A percentile compares a stretch with the other conserved stretches of the same genome.
Evolutionary conservation across 2,797 vertebrate species (phyloP).

Genomic region (Synaphobranchus kaupii): DNA sequence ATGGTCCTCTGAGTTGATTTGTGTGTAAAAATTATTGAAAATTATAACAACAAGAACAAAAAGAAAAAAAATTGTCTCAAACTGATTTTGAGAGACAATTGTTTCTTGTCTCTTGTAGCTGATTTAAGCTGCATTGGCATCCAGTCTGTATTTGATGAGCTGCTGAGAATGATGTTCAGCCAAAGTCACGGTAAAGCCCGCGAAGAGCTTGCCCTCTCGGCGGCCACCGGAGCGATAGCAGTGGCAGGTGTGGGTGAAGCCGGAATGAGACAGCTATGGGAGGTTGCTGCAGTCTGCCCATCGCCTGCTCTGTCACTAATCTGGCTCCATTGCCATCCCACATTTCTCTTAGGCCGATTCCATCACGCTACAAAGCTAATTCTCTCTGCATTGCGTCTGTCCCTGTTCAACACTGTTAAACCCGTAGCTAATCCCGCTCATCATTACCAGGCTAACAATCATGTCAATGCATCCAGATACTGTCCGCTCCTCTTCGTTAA

Average conservation of each 20-base stretch:
- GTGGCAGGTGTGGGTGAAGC: not conserved
- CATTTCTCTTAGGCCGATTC: not conserved
- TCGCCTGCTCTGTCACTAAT: not conserved
- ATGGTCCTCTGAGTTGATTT: not conserved
- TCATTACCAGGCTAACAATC: slow-evolving; percentile 3
- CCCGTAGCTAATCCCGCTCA: not conserved
- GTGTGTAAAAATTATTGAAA: not conserved
- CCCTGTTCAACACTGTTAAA: not conserved
- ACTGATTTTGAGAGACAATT: too few species aligned
- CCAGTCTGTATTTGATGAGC: not conserved
- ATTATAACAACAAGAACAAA: not conserved
- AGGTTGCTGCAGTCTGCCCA: not conserved
- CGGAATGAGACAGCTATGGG: not conserved
- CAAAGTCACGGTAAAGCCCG: not conserved
- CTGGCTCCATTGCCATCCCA: not conserved
- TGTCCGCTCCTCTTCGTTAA: not conserved
- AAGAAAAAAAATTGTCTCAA: too few species aligned
- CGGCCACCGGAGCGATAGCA: not conserved
- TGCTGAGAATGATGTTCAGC: not conserved
- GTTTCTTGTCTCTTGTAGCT: not conserved
- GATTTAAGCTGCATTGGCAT: not conserved
- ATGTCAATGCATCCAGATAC: not conserved
- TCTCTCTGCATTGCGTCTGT: not conserved
- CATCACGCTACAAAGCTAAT: not conserved
- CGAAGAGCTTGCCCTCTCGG: not conserved